Percentiles rank a stretch among this genome's conserved stretches.
Evolutionary conservation across 2,797 vertebrate species (phyloP).

Genomic region (Knipowitschia caucasica): DNA sequence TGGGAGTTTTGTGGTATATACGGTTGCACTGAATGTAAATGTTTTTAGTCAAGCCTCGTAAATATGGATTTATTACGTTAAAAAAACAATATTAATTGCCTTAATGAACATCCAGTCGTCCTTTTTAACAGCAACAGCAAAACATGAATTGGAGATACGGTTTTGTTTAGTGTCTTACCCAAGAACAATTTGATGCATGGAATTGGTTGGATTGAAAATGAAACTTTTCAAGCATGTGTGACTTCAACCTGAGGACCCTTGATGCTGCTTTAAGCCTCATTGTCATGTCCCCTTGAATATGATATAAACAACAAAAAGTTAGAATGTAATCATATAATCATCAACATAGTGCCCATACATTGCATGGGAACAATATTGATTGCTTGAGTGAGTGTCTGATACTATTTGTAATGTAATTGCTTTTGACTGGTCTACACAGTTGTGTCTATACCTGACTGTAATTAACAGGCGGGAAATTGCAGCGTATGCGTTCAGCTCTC

Average conservation of each 20-base stretch:
- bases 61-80: too few relatives aligned
- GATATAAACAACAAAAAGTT: too few relatives aligned
- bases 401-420: neutral
- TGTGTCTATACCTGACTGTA: neutral
- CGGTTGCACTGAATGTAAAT: too few relatives aligned
- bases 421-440: neutral
- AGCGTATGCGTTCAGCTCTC: neutral
- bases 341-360: too few relatives aligned
- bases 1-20: too few relatives aligned
- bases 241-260: neutral
- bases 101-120: neutral
- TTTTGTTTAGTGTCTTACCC: neutral
- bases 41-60: too few relatives aligned
- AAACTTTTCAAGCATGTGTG: neutral
- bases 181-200: neutral
- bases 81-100: neutral
- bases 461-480: slow-evolving; percentile 4
- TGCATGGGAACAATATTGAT: too few relatives aligned
- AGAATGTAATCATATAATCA: neutral
- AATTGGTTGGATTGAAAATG: neutral
- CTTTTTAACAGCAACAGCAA: neutral
- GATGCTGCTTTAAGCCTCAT: neutral
- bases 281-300: too few relatives aligned
- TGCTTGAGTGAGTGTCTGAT: neutral
- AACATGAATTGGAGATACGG: neutral